Percentiles rank a stretch among this genome's conserved stretches.
Evolutionary conservation across 1,140 invertebrate species (phyloP).

Genomic region (Hirudo medicinalis): DNA sequence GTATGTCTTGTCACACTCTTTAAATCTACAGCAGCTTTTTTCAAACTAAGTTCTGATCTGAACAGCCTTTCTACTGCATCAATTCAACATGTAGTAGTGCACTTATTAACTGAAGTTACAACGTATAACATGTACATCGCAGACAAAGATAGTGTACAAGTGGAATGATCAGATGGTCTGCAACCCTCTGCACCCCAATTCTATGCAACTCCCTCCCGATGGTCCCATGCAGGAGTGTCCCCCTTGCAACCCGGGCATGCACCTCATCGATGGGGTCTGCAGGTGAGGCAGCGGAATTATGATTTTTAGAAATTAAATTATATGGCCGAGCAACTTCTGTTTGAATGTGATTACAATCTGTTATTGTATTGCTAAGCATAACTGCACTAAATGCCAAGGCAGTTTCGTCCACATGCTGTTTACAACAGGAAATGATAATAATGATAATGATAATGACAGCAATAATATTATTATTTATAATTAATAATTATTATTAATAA

Average conservation of each 20-base stretch:
- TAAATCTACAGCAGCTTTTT: not conserved
- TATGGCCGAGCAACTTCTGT: no score
- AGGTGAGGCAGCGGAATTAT: slow-evolving; percentile 16
- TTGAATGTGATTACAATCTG: no score
- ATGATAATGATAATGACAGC: not conserved
- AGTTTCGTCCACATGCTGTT: no score
- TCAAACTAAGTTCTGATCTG: not conserved
- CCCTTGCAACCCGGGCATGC: slow-evolving; percentile 49
- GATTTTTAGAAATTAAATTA: no score
- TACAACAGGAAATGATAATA: not conserved
- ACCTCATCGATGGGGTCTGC: slow-evolving; percentile 36
- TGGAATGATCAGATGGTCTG: slow-evolving; percentile 50
- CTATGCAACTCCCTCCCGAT: slow-evolving; percentile 39
- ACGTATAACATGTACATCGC: slow-evolving; percentile 11
- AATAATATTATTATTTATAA: no score
- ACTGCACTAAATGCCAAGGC: no score
- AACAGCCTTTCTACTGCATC: not conserved
- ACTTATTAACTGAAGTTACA: not conserved
- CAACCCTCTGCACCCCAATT: slow-evolving; percentile 34
- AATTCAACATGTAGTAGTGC: not conserved
- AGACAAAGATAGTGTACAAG: slow-evolving; percentile 43
- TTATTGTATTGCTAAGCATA: no score
- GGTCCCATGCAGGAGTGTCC: slow-evolving; percentile 40
- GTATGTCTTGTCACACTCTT: no score
- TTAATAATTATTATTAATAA: no score